Evolutionary conservation across 2,113 vertebrate genomes (phyloP), one percentile per base, ranked within the genome.

Genomic region (Pyrgilauda ruficollis): DNA sequence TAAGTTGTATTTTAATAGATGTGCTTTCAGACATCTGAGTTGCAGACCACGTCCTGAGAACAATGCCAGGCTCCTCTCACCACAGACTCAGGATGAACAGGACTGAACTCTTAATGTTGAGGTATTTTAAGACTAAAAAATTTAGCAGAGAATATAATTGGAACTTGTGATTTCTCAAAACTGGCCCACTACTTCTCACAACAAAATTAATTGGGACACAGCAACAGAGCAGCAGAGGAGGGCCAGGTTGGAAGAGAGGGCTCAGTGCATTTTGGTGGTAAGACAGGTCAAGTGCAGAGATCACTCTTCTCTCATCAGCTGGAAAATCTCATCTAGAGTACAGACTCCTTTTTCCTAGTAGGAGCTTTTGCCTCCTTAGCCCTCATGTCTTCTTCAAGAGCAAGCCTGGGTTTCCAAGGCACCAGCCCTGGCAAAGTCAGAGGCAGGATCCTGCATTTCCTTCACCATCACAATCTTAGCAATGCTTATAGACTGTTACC

Each of bases 211-310:
- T 14, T 64, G 37, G 33, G 39, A 69, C 15, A 61, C 37, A 63
- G 69, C 5, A 58, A n/a, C 4, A 59, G 18, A 59, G 52, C 0
- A 0, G 37, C n/a, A 73, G 67, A 59, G 33, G 2, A 59, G 15
- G 23, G 2, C 5, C 4, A 20, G 39, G 20, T 4, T 73, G 67
- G 28, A 94, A 30, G 26, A 59, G 13, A 33, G 6, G 13, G 1
- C 19, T 77, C 18, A 47, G 49, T 30, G 47, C 10, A n/a, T 41
- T 94, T 68, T 44, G 28, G 16, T 26, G 41, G 3, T 28, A 37
- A 56, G 23, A 41, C 2, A n/a, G 16, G 19, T 13, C 3, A 4
- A 72, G 10, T 19, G 3, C 5, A 58, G 7, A 11, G 33, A 68
- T 58, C 15, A 56, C 10, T 33, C 47, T 39, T 17, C 22, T 46